Evolutionary conservation across 1,140 invertebrate species (phyloP).

Genomic region (Armadillidium nasatum): DNA sequence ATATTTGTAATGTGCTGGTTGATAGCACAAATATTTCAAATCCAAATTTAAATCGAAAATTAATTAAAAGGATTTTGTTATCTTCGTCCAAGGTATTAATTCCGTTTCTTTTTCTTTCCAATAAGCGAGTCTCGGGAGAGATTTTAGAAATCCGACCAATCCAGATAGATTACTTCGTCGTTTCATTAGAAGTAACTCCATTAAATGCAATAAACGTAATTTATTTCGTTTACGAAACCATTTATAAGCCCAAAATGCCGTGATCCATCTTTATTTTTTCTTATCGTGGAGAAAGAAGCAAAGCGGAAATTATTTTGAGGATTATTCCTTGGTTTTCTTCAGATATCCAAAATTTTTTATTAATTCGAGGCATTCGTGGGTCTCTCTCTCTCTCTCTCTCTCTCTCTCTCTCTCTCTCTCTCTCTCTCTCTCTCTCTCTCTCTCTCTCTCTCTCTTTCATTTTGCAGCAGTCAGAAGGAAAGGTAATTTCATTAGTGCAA

Average conservation of each 20-base stretch:
- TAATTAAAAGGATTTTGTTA: too few species aligned
- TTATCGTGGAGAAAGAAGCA: too few species aligned
- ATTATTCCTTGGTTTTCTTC: neutral
- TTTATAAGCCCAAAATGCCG: neutral
- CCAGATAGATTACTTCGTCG: neutral
- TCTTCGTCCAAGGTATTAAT: too few species aligned
- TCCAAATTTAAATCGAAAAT: too few species aligned
- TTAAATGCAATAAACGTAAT: neutral
- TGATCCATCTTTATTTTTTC: neutral
- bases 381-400: too few species aligned
- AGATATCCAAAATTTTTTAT: neutral
- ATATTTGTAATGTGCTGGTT: too few species aligned
- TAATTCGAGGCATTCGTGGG: neutral
- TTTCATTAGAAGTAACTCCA: neutral
- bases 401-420: too few species aligned
- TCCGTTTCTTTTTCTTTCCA: neutral
- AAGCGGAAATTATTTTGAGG: conserved; percentile 5
- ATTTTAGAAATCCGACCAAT: neutral
- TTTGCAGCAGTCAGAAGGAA: neutral
- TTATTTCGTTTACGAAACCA: neutral
- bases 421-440: too few species aligned
- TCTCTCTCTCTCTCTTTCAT: too few species aligned
- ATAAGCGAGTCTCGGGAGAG: neutral
- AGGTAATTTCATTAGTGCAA: neutral
- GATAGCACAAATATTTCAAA: too few species aligned